These are phyloP conservation scores for Picus viridis DNA, from an alignment of 2,797 vertebrate genomes.

Conservation along the genomic window DNA sequence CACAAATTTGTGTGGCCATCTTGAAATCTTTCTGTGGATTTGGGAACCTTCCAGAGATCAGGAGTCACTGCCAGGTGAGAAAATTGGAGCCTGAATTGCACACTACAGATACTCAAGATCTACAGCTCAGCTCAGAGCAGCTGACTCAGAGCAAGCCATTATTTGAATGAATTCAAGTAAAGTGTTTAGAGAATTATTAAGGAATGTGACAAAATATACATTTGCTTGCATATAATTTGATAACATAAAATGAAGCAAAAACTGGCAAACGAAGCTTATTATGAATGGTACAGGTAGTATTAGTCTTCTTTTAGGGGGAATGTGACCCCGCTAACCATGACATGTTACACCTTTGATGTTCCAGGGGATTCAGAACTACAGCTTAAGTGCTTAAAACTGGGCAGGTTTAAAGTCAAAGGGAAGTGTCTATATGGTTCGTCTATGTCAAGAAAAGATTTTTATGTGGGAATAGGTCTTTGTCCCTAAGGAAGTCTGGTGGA, in stretches of 20 bases:
- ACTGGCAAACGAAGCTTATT: slow-evolving; percentile 18
- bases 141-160: not conserved
- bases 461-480: not conserved
- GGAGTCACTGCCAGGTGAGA: not conserved
- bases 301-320: slow-evolving; percentile 35
- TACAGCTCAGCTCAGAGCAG: not conserved
- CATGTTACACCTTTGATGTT: slow-evolving; percentile 61
- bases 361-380: not conserved
- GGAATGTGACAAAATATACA: slow-evolving; percentile 4
- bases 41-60: not conserved
- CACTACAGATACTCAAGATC: not conserved
- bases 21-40: not conserved
- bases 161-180: not conserved
- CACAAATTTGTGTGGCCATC: too few relatives aligned
- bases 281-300: not conserved
- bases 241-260: slow-evolving; percentile 15
- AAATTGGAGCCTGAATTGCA: not conserved
- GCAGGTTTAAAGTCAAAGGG: not conserved
- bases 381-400: not conserved
- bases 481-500: not conserved
- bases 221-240: slow-evolving; percentile 15
- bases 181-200: slow-evolving; percentile 9
- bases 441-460: not conserved
- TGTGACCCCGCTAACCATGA: slow-evolving; percentile 55
- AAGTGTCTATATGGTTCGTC: not conserved